Evolutionary conservation across 2,113 vertebrate species (phyloP), one percentile per base, ranked within the genome.

Genomic region (Climacteris rufus): DNA sequence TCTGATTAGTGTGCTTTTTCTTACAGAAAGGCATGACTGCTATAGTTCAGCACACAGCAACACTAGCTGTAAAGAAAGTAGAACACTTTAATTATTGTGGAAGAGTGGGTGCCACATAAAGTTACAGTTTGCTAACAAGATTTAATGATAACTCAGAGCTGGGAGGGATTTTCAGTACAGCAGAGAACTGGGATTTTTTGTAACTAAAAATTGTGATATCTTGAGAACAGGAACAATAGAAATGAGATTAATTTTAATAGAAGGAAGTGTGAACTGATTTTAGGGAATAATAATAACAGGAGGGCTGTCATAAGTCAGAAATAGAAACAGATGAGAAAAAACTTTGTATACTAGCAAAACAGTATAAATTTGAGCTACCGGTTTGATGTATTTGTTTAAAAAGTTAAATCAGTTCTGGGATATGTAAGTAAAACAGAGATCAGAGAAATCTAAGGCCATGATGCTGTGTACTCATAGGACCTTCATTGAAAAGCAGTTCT

Each of bases 61-160:
- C n/a, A 61, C 10, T 22, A 78, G 31, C 52, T 92, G 59, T 90
- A 78, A 86, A 76, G 64, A 90, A 94, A 96, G 54, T 39, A 80
- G 85, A 97, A 81, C 47, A 75, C 33, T 74, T 91, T 83, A 93
- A 90, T 88, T 94, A 78, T 53, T 81, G 68, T 92, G 65, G 69
- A 90, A 92, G 64, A 56, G 47, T 49, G 16, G 35, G n/a, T 81
- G 85, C 54, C 60, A 69, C 35, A 87, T 70, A 65, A 90, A 94
- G 49, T 86, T 90, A 86, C 54, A 56, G 61, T 84, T 86, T 95
- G 37, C 52, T 95, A 87, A 87, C 44, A 83, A 78, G 64, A 91
- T 87, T 82, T 85, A 90, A 72, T 71, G 80, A 68, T 94, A 93
- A 40, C 35, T 94, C 83, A 81, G 49, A 75, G 13, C 86, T 92